A percentile compares a stretch with the other conserved stretches of the same genome.
Conservation (phyloP, 2,888 invertebrate genomes). For the Mythimna pallens region DNA sequence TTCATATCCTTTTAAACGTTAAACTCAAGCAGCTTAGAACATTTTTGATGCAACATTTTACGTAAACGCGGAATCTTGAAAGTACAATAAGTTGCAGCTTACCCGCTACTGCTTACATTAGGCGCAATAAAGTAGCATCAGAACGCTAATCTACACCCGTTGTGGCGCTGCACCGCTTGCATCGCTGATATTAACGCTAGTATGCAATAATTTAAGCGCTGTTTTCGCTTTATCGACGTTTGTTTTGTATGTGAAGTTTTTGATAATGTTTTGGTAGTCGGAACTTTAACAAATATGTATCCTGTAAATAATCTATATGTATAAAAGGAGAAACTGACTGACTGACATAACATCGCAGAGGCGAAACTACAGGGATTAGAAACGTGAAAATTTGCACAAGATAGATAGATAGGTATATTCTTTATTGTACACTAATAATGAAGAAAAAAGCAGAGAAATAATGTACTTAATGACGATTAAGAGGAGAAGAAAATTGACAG, state of each 20-base stretch:
- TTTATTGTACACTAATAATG: no score
- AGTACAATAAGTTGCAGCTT: slow-evolving; percentile 68
- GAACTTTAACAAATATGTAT: neutral
- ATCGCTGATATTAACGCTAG: slow-evolving; percentile 71
- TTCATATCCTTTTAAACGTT: slow-evolving; percentile 46
- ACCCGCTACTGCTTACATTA: slow-evolving; percentile 66
- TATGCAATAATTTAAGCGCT: slow-evolving; percentile 68
- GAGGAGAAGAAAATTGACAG: no score
- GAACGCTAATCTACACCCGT: slow-evolving; percentile 71
- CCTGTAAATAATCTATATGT: neutral
- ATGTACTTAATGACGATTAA: no score
- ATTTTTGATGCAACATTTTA: slow-evolving; percentile 59
- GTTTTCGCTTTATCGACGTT: slow-evolving; percentile 66
- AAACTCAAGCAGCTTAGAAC: slow-evolving; percentile 50
- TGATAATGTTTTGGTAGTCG: neutral
- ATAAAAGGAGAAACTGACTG: no score
- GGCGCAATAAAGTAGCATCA: slow-evolving; percentile 75
- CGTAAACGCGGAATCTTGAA: slow-evolving; percentile 62
- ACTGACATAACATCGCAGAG: no score
- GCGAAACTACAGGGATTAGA: no score
- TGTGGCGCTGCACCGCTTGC: slow-evolving; percentile 61
- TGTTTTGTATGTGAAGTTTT: slow-evolving; percentile 11
- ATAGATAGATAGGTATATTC: no score
- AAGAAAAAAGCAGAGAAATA: no score
- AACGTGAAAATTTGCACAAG: no score